Evolutionary conservation across 2,113 vertebrate species (phyloP).

Genomic region (Paradoxurus hermaphroditus): DNA sequence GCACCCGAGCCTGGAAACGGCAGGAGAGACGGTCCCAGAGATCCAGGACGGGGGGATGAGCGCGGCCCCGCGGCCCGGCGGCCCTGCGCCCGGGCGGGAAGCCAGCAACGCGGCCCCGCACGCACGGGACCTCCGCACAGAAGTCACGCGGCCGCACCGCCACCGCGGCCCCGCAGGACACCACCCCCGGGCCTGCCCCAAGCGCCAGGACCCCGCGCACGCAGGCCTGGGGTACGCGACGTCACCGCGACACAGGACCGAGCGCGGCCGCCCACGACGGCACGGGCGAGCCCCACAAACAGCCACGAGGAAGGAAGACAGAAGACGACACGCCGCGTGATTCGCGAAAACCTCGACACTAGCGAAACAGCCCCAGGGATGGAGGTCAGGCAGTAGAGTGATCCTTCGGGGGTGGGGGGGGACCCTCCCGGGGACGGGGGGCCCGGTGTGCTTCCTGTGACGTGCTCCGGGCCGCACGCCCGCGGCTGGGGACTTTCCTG

Average conservation of each 20-base stretch:
- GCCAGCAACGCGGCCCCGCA: rapidly evolving
- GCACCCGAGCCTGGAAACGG: not conserved
- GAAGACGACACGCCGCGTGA: rapidly evolving
- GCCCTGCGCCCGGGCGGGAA: too few species aligned
- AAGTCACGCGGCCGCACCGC: not conserved
- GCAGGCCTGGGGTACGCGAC: too few species aligned
- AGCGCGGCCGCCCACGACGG: not conserved
- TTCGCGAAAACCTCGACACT: not conserved
- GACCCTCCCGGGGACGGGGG: not conserved
- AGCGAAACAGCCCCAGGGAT: not conserved
- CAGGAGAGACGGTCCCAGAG: not conserved
- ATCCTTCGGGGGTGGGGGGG: too few species aligned
- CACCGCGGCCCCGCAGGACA: rapidly evolving
- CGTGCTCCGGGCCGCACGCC: rapidly evolving
- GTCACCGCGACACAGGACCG: not conserved
- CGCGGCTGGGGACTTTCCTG: not conserved
- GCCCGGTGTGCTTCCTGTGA: not conserved
- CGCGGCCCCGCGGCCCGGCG: too few species aligned
- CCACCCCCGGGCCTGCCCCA: rapidly evolving
- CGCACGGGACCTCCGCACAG: not conserved
- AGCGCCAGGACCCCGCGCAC: rapidly evolving
- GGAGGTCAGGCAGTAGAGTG: not conserved
- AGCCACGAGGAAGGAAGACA: not conserved
- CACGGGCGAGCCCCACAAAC: not conserved
- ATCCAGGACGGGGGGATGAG: too few species aligned